Evolutionary conservation across 2,888 invertebrate species (phyloP), one percentile per base, ranked within the genome.

Genomic region (Apodemia zela): DNA sequence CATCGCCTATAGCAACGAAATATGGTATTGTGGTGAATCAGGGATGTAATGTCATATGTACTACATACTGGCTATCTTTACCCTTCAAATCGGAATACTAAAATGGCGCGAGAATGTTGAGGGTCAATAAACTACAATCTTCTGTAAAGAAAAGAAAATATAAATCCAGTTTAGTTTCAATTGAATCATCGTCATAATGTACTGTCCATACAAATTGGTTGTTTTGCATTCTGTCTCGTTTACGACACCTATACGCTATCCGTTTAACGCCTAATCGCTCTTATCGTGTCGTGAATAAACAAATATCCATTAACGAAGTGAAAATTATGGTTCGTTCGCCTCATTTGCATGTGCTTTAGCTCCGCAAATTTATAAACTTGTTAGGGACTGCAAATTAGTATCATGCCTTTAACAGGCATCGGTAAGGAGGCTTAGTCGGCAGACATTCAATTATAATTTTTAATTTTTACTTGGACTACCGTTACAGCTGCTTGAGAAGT

Each of bases 301-400:
- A 87, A 87, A 87, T 82, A 81, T 73, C 76, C 78, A 79, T 86
- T 83, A 81, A 76, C 76, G 73, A 79, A 73, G 84, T 82, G 80
- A 83, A 84, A 82, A 81, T 88, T 85, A 85, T 84, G 83, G 86
- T 84, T 85, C 82, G 84, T 77, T 85, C 59, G 63, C 61, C 54
- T 81, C 81, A 76, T 78, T 77, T 77, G 70, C 73, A 75, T 75
- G 73, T 73, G 71, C 72, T 71, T 69, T 69, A 60, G 63, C 69
- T 54, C 21, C 21, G 51, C 51, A 13, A 13, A 21, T 13, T 51
- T 51, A 51, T 51, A 21, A 21, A 51, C 51, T 51, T 51, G 21
- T 45, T 45, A 45, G 7, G 51, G 13, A 18, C 11, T 51, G 13
- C 21, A 51, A 21, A 51, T 51, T 51, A 13, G 13, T 51, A 51